phyloP scores from a whole-genome alignment of 2,888 invertebrate species.

The Lissonota sp. region DNA sequence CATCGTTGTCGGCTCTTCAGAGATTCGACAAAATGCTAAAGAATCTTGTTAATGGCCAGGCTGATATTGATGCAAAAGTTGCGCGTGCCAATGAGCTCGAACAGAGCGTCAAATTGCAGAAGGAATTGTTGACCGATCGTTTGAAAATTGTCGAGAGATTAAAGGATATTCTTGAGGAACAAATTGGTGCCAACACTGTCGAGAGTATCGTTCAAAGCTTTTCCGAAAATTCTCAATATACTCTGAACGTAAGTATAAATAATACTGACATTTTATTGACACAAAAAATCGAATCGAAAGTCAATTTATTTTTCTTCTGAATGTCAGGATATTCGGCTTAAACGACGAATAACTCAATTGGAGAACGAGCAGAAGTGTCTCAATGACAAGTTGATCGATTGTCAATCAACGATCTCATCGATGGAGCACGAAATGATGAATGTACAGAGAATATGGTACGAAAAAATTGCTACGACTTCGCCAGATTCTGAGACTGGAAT shows the following conservation, averaged over 20 bases:
- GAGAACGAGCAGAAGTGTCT: constrained; percentile 74
- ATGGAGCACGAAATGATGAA: constrained; percentile 77
- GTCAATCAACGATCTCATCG: constrained; percentile 70
- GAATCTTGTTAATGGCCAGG: constrained; percentile 69
- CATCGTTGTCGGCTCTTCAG: constrained; percentile 74
- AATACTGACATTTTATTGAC: not conserved
- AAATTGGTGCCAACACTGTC: constrained; percentile 76
- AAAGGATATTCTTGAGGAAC: constrained; percentile 79
- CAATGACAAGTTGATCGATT: constrained; percentile 70
- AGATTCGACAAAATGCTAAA: constrained; percentile 69
- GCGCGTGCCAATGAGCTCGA: constrained; percentile 69
- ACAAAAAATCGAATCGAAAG: constrained; percentile 3
- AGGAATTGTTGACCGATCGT: constrained; percentile 74
- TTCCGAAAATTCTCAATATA: constrained; percentile 75
- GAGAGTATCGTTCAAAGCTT: constrained; percentile 76
- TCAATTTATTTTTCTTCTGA: constrained; percentile 5
- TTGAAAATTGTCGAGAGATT: constrained; percentile 78
- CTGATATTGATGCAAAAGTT: constrained; percentile 67
- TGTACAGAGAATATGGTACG: constrained; percentile 75
- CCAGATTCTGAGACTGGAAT: constrained; percentile 35
- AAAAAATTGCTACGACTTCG: constrained; percentile 53
- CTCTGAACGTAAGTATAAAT: constrained; percentile 71
- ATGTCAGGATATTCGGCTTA: constrained; percentile 75
- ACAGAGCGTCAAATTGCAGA: constrained; percentile 72
- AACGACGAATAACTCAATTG: constrained; percentile 75